Evolutionary conservation across 1,140 invertebrate species (phyloP), one percentile per base, ranked within the genome.

Genomic region (Tetramorium simillimum): DNA sequence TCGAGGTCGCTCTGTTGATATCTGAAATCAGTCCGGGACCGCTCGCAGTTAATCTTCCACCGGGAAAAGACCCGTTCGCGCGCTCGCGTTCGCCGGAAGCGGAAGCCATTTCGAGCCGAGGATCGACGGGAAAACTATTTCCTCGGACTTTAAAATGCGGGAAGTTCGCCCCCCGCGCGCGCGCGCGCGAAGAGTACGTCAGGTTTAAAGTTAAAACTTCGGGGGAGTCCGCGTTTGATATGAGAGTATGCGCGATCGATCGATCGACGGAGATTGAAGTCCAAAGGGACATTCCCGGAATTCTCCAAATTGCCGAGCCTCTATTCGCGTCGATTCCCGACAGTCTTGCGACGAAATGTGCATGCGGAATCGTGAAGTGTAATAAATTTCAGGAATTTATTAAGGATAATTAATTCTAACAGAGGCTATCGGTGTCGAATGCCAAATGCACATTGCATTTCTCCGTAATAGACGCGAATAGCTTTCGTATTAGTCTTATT

Each of bases 1-100:
- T 95, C 94, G 9, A 94, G 86, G 81, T 94, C 92, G 62, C 91
- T 92, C 37, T 94, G 93, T 37, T 94, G 92, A 80, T 95, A 94
- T 40, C 94, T 94, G 75, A 3, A 75, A 81, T 21, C 63, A 33
- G 2, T 0, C 33, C 85, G n/a, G 28, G 21, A 40, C 40, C 28
- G n/a, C 18, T 56, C 24, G 53, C 24, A 24, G 12, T 77, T 85
- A 37, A 65, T 51, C 62, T 58, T 77, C 40, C 28, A 14, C 14
- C 46, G n/a, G 28, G 43, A 14, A 51, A 14, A 62, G 58, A 43
- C 37, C n/a, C 12, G 16, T 65, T 33, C 51, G 43, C 43, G 46
- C 37, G 58, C 24, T 46, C 18, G 73, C n/a, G 10, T 81, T 70
- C 46, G 24, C 18, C 40, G 67, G 21, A 60, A 81, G 16, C 12